Conservation (phyloP, 2,797 vertebrate genomes). For the Coluber constrictor region DNA sequence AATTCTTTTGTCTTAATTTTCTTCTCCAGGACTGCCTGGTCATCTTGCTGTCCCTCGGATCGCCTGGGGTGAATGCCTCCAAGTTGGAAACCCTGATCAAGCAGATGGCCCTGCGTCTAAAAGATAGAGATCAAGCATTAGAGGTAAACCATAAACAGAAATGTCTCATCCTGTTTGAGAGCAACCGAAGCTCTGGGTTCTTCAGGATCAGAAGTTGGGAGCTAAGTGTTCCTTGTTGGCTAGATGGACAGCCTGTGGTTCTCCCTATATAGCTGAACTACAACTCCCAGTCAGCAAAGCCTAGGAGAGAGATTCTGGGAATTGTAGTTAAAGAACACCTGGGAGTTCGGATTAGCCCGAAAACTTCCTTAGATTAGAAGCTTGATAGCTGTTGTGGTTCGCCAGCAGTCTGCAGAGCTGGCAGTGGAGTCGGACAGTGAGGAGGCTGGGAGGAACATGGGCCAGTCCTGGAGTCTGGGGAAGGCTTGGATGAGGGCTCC, state of each 20-base stretch:
- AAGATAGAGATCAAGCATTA: conserved; percentile 9
- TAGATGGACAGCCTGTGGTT: background rate
- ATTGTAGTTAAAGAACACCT: background rate
- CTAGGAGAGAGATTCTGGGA: background rate
- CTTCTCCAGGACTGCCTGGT: conserved; percentile 40
- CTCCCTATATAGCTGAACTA: background rate
- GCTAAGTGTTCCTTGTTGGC: too few relatives aligned
- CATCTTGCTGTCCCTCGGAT: conserved; percentile 15
- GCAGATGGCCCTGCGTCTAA: conserved; percentile 20
- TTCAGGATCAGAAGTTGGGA: background rate
- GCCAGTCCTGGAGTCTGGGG: too few relatives aligned
- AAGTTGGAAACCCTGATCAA: background rate
- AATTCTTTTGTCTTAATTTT: background rate
- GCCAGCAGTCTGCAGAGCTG: too few relatives aligned
- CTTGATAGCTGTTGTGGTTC: too few relatives aligned
- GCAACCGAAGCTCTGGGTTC: background rate
- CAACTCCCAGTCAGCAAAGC: background rate
- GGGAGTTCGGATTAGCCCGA: background rate
- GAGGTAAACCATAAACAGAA: background rate
- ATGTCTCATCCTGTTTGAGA: background rate
- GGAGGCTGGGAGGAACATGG: too few relatives aligned
- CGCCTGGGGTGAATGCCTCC: background rate
- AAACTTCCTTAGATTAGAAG: background rate
- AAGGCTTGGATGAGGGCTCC: too few relatives aligned
- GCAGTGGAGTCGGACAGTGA: too few relatives aligned